phyloP scores from a whole-genome alignment of 1,140 invertebrate genomes.

The Anastrepha obliqua region DNA sequence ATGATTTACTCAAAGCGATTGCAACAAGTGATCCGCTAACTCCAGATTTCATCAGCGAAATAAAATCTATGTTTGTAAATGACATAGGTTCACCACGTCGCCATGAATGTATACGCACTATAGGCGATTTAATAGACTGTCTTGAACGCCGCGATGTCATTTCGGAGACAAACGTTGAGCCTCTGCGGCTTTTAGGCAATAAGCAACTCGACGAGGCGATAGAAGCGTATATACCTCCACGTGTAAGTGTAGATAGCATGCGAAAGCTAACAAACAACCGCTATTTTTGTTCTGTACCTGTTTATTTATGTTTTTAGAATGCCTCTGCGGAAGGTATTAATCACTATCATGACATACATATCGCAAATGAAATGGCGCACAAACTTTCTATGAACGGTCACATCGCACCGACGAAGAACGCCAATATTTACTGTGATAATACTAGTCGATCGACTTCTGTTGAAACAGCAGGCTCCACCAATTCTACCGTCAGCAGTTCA shows the following conservation, averaged over 20 bases:
- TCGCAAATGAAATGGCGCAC: conserved; percentile 63
- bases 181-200: conserved; percentile 53
- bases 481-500: background rate
- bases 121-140: conserved; percentile 65
- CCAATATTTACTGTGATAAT: background rate
- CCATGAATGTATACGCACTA: conserved; percentile 59
- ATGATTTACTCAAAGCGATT: conserved; percentile 65
- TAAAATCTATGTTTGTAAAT: conserved; percentile 60
- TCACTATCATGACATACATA: conserved; percentile 53
- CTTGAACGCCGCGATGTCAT: conserved; percentile 64
- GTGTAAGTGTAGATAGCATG: background rate
- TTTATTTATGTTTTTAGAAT: no score
- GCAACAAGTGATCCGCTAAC: conserved; percentile 41
- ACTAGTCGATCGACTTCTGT: background rate
- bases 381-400: conserved; percentile 59
- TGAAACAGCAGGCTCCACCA: background rate
- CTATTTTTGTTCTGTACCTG: no score
- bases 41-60: conserved; percentile 58
- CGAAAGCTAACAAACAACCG: no score
- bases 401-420: background rate
- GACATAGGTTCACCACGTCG: conserved; percentile 63
- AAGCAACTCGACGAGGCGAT: conserved; percentile 58
- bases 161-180: conserved; percentile 62
- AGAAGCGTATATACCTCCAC: conserved; percentile 56
- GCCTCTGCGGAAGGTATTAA: background rate